Base-by-base conservation (phyloP, 2,888 invertebrate genomes). In the Ochropleura plecta region DNA sequence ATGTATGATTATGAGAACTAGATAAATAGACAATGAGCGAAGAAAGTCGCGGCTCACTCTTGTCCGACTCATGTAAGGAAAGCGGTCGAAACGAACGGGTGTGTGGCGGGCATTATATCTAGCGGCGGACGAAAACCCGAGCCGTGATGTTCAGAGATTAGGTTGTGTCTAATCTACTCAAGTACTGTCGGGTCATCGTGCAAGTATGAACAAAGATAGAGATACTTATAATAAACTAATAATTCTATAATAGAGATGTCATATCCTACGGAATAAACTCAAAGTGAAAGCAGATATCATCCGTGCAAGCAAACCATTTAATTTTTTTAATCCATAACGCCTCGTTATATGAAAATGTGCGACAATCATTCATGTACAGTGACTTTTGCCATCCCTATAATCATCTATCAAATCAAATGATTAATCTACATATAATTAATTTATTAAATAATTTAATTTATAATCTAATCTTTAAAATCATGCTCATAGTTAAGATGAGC, bases 1-100 rank as follows among this genome's bases (percentile, higher is more conserved):
- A 88, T 78, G 85, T 86, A 86, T 84, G 85, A 81, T 79, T 78
- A 84, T 83, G 86, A 84, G 72, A 86, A 81, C 85, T 84, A 84
- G 80, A 82, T 80, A 79, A 86, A 81, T 81, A 87, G 81, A 83
- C 79, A 76, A 83, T 76, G 82, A 75, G 74, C 76, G 78, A 81
- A 78, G 68, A 73, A 74, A 70, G 68, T 79, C 64, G 71, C 76
- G 75, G 70, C 75, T 76, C 78, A 70, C 83, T 81, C 70, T 76
- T 74, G 70, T 77, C 73, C 73, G 82, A 67, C 66, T 76, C 76
- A 78, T 84, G 85, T 82, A 80, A 84, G 84, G 78, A 83, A 87
- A 88, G 85, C 88, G 77, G 79, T 84, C 78, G 64, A 82, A 81
- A 81, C 44, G 74, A 82, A 69, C 62, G 76, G 66, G 49, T 70